Evolutionary conservation across 2,888 invertebrate species (phyloP).

Genomic region (Cyclophora albipunctata): DNA sequence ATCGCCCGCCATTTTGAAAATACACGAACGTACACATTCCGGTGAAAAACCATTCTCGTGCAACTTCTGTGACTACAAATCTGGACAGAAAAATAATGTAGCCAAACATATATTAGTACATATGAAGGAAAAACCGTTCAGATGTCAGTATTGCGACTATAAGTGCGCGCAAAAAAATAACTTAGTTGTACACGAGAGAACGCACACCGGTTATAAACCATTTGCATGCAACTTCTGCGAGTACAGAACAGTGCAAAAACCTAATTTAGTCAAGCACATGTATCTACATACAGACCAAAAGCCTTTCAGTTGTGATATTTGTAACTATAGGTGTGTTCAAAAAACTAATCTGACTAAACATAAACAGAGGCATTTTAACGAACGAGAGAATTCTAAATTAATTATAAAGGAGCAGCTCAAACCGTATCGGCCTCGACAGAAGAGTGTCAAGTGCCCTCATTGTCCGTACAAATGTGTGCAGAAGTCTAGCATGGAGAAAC

Average conservation of each 20-base stretch:
- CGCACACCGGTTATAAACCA: constrained; percentile 69
- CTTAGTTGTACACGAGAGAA: constrained; percentile 65
- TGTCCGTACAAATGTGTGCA: constrained; percentile 64
- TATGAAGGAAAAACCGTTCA: constrained; percentile 69
- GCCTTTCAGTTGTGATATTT: constrained; percentile 66
- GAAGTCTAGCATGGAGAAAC: constrained; percentile 65
- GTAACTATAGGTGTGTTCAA: constrained; percentile 65
- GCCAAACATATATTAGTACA: constrained; percentile 70
- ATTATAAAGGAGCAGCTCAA: constrained; percentile 47
- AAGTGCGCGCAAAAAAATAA: constrained; percentile 70
- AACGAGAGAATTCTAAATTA: constrained; percentile 46
- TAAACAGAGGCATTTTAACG: constrained; percentile 61
- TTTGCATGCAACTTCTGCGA: constrained; percentile 68
- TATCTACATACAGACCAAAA: constrained; percentile 69
- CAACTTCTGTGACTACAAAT: constrained; percentile 67
- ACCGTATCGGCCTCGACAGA: constrained; percentile 60
- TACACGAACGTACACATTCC: constrained; percentile 65
- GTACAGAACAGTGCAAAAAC: constrained; percentile 68
- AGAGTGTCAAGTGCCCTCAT: constrained; percentile 57
- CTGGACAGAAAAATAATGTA: constrained; percentile 69
- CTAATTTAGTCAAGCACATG: constrained; percentile 71
- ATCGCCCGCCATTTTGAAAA: constrained; percentile 67
- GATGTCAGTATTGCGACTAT: constrained; percentile 69
- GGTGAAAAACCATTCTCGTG: constrained; percentile 69
- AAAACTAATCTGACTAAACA: constrained; percentile 69